A percentile compares a stretch with the other conserved stretches of the same genome.
These are phyloP conservation scores for Capitulum mitella DNA, from an alignment of 2,888 invertebrate genomes.

Conservation along the genomic window DNA sequence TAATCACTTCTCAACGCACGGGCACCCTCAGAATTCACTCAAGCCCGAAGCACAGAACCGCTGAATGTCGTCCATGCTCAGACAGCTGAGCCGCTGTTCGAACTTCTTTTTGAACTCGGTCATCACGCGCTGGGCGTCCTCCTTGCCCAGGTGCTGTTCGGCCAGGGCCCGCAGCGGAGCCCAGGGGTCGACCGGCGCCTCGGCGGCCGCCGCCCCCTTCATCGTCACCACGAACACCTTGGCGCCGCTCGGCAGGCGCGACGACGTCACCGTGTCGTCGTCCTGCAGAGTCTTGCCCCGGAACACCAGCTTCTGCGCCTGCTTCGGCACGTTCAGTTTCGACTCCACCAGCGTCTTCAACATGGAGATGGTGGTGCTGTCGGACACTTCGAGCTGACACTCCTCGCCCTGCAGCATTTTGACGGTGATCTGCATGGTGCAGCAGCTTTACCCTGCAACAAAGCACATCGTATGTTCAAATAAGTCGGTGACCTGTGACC, in stretches of 20 bases:
- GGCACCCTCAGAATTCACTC: not conserved
- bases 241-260: not conserved
- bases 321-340: not conserved
- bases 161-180: not conserved
- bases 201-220: not conserved
- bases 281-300: not conserved
- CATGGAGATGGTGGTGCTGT: not conserved
- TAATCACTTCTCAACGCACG: too few species aligned
- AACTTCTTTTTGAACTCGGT: constrained; percentile 7
- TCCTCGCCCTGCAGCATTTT: constrained; percentile 3
- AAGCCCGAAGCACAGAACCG: not conserved
- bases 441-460: too few species aligned
- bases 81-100: not conserved
- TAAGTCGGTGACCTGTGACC: too few species aligned
- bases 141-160: not conserved
- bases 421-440: not conserved
- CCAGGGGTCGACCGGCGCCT: not conserved
- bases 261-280: constrained; percentile 2
- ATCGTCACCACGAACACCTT: not conserved
- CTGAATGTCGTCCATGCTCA: constrained; percentile 15
- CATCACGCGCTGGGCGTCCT: not conserved
- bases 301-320: not conserved
- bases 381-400: not conserved
- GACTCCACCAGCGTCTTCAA: constrained; percentile 7
- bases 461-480: too few species aligned